phyloP scores from a whole-genome alignment of 2,888 invertebrate genomes.

The Cephus spinipes region DNA sequence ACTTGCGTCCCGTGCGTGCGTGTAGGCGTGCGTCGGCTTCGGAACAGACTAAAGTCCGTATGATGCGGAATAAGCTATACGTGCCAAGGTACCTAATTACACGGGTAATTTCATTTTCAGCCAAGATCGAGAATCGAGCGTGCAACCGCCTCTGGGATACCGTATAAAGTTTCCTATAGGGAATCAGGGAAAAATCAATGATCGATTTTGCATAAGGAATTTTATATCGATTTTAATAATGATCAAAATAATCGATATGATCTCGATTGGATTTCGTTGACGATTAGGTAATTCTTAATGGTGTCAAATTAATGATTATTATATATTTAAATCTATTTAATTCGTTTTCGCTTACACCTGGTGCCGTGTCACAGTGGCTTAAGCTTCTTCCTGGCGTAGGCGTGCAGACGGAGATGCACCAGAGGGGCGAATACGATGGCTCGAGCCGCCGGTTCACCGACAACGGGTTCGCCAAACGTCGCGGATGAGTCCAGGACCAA shows the following conservation, averaged over 20 bases:
- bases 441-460: conserved; percentile 37
- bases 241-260: not conserved
- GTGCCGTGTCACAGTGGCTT: conserved; percentile 19
- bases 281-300: not conserved
- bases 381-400: conserved; percentile 38
- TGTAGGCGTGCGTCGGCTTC: not conserved
- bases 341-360: not conserved
- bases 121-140: not conserved
- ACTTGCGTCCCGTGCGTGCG: not conserved
- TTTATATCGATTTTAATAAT: not conserved
- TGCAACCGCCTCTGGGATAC: not conserved
- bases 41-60: conserved; percentile 2
- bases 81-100: not conserved
- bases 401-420: conserved; percentile 49
- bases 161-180: not conserved
- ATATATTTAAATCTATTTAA: not conserved
- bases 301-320: not conserved
- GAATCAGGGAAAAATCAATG: not conserved
- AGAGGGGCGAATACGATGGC: conserved; percentile 25
- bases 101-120: not conserved
- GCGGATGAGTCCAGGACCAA: conserved; percentile 30
- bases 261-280: not conserved
- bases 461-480: conserved; percentile 43
- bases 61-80: not conserved
- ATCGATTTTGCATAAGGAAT: not conserved